Conservation (phyloP, 2,113 vertebrate species). For the Anas platyrhynchos region DNA sequence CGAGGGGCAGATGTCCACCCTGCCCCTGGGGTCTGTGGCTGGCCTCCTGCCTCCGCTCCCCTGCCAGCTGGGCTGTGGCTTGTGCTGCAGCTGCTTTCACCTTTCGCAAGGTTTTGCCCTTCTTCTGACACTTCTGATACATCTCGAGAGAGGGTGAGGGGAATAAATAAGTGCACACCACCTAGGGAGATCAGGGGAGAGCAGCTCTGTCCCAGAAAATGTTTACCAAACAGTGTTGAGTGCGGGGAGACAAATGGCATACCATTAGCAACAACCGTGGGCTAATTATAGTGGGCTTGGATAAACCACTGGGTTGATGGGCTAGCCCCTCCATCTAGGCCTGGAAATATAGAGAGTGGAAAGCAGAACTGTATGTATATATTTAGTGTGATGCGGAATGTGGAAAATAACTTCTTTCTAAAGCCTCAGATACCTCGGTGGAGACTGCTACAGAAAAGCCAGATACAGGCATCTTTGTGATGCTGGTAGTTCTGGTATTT, state of each 20-base stretch:
- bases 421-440: not conserved
- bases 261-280: not conserved
- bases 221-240: conserved; percentile 64
- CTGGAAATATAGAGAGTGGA: conserved; percentile 29
- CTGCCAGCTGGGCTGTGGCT: accelerated
- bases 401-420: not conserved
- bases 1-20: not conserved
- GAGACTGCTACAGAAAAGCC: not conserved
- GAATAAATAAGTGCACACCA: conserved; percentile 37
- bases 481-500: not conserved
- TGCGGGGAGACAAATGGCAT: conserved; percentile 59
- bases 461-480: conserved; percentile 19
- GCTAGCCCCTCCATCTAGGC: not conserved
- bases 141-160: not conserved
- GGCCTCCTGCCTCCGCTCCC: not conserved
- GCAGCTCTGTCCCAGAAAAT: not conserved
- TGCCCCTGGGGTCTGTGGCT: not conserved
- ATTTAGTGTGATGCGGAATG: conserved; percentile 15
- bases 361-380: conserved; percentile 34
- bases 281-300: conserved; percentile 50
- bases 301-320: not conserved
- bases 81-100: not conserved
- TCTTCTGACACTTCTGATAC: not conserved
- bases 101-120: not conserved
- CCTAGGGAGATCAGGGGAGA: conserved; percentile 49